These are phyloP conservation scores for Sinocyclocheilus rhinocerous DNA, from an alignment of 2,113 vertebrate genomes.

Conservation along the genomic window DNA sequence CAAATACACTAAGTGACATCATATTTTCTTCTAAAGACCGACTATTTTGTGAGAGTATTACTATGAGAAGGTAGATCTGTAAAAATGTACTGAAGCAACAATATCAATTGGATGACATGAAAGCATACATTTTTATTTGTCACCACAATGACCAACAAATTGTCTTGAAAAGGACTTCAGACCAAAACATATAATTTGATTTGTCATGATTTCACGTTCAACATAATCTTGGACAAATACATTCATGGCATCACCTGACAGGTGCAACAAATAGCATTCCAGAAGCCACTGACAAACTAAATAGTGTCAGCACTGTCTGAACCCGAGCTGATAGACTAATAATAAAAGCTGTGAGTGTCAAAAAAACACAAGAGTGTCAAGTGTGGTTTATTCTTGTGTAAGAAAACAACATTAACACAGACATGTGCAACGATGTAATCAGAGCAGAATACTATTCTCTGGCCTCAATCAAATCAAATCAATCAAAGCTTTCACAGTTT, in stretches of 20 bases:
- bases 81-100: background rate
- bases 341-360: background rate
- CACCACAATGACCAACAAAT: background rate
- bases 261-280: background rate
- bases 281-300: background rate
- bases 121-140: background rate
- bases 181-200: background rate
- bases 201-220: background rate
- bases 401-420: background rate
- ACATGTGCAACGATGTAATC: background rate
- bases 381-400: background rate
- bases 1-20: background rate
- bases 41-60: background rate
- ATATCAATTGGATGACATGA: background rate
- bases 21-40: background rate
- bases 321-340: background rate
- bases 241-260: background rate
- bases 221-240: background rate
- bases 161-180: background rate
- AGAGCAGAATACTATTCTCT: too few species aligned
- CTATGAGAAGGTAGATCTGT: background rate
- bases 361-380: background rate
- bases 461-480: too few species aligned
- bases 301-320: background rate
- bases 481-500: too few species aligned